Evolutionary conservation across 2,888 invertebrate genomes (phyloP).

Genomic region (Lydus trimaculatus): DNA sequence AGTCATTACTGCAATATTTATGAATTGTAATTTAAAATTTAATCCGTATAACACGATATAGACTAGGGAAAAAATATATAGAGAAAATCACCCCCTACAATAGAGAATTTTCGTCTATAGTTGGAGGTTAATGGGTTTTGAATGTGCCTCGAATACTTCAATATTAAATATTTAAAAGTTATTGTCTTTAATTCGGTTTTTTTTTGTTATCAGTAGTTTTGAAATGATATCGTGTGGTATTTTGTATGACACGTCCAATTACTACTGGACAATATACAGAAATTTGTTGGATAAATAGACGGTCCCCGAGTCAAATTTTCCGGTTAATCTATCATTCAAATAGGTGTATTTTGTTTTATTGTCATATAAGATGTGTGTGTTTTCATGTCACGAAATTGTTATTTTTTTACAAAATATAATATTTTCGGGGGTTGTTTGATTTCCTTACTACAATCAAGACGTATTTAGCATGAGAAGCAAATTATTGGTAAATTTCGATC

Average conservation of each 20-base stretch:
- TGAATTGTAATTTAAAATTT: constrained; percentile 23
- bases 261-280: constrained; percentile 22
- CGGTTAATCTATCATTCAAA: constrained; percentile 33
- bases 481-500: constrained; percentile 13
- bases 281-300: constrained; percentile 15
- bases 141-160: not conserved
- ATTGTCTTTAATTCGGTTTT: not conserved
- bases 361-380: not conserved
- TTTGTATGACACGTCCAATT: constrained; percentile 17
- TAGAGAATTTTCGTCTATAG: not conserved
- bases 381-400: constrained; percentile 27
- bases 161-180: not conserved
- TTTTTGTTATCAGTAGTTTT: not conserved
- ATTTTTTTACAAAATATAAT: constrained; percentile 15
- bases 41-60: constrained; percentile 17
- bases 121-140: constrained; percentile 1
- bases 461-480: too few relatives aligned
- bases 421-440: constrained; percentile 23
- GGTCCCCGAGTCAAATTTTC: constrained; percentile 27
- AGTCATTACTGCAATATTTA: constrained; percentile 30
- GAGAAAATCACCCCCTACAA: not conserved
- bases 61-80: constrained; percentile 14
- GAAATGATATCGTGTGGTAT: not conserved
- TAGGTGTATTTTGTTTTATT: constrained; percentile 20
- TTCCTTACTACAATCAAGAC: constrained; percentile 19